Conservation (phyloP, 2,888 invertebrate genomes). For the Ceriagrion tenellum region DNA sequence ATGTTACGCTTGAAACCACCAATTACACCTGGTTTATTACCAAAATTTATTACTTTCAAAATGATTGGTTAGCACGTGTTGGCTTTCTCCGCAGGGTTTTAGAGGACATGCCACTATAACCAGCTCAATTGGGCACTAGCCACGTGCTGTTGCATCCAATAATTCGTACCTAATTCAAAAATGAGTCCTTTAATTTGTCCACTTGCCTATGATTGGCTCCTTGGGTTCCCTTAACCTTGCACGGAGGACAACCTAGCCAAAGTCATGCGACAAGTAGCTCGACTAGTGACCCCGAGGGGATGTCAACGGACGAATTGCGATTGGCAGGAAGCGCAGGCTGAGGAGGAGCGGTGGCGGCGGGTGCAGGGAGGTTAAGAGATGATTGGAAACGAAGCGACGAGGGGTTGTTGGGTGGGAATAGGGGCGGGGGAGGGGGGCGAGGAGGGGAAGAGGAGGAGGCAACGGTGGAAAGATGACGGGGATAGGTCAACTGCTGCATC, state of each 20-base stretch:
- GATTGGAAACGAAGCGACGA: not conserved
- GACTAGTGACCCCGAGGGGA: not conserved
- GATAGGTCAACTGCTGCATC: conserved; percentile 20
- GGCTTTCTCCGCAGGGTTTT: no score
- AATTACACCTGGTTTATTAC: no score
- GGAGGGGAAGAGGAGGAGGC: not conserved
- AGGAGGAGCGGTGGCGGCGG: not conserved
- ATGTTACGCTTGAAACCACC: no score
- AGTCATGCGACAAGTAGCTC: not conserved
- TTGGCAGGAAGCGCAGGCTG: not conserved
- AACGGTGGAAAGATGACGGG: not conserved
- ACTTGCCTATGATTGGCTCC: not conserved
- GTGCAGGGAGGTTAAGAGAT: not conserved
- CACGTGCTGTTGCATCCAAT: no score
- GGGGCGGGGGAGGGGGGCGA: not conserved
- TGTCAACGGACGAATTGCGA: conserved; percentile 16
- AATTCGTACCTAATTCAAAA: not conserved
- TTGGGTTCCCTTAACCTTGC: not conserved
- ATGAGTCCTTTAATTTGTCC: not conserved
- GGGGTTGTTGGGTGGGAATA: not conserved
- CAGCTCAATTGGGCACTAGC: no score
- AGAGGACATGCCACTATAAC: no score
- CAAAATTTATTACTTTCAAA: no score
- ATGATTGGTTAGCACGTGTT: no score
- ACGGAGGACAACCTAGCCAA: not conserved